Conservation (phyloP, 2,888 invertebrate genomes). For the Habroteleia sp. region DNA sequence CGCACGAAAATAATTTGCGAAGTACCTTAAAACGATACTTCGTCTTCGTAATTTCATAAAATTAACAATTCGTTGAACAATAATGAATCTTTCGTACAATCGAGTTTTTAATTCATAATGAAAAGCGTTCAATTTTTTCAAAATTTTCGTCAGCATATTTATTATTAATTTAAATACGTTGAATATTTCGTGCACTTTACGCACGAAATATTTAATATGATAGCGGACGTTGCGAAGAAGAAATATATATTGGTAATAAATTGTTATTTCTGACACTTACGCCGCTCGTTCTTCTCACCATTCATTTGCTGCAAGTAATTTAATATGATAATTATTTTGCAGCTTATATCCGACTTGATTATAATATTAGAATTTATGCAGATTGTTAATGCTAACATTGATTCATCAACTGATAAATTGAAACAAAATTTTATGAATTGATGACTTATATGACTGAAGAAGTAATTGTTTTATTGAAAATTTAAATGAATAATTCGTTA, state of each 20-base stretch:
- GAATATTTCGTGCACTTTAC: slow-evolving; percentile 30
- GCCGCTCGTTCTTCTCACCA: slow-evolving; percentile 37
- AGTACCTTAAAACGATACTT: slow-evolving; percentile 34
- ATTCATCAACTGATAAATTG: slow-evolving; percentile 38
- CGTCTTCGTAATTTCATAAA: slow-evolving; percentile 37
- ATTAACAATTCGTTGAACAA: slow-evolving; percentile 33
- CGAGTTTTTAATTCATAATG: slow-evolving; percentile 17
- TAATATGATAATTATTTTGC: slow-evolving; percentile 53
- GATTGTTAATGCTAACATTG: slow-evolving; percentile 22
- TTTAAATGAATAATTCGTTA: slow-evolving; percentile 52
- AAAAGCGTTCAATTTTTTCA: slow-evolving; percentile 16
- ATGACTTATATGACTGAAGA: slow-evolving; percentile 38
- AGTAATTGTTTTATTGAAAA: slow-evolving; percentile 47
- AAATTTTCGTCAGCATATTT: slow-evolving; percentile 27
- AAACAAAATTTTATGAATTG: slow-evolving; percentile 33
- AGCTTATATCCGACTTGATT: slow-evolving; percentile 42
- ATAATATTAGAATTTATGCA: slow-evolving; percentile 41
- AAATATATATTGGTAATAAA: slow-evolving; percentile 52
- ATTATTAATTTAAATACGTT: slow-evolving; percentile 34
- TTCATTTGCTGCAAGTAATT: slow-evolving; percentile 28
- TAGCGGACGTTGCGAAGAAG: slow-evolving; percentile 26
- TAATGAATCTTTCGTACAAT: slow-evolving; percentile 17
- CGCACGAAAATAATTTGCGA: slow-evolving; percentile 30
- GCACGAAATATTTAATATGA: slow-evolving; percentile 40
- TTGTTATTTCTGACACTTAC: slow-evolving; percentile 46